These are phyloP conservation scores for Odontocolon sp. DNA, from an alignment of 2,888 invertebrate genomes.

Conservation along the genomic window DNA sequence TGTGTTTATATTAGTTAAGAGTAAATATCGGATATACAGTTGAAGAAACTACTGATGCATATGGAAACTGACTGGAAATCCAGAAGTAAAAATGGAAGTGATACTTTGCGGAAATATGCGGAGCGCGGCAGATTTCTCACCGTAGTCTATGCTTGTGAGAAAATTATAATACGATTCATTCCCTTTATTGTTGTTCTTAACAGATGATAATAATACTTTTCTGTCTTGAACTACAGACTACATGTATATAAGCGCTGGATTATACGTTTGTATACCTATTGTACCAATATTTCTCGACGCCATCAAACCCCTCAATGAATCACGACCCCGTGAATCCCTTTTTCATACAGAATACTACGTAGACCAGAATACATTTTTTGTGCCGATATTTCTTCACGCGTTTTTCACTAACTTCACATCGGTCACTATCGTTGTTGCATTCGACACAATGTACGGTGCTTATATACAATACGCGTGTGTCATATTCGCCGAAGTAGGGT, in stretches of 20 bases:
- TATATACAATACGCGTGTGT: conserved; percentile 45
- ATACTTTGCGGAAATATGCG: conserved; percentile 22
- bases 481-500: conserved; percentile 44
- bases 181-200: too few species aligned
- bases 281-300: conserved; percentile 33
- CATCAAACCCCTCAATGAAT: conserved; percentile 35
- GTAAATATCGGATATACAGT: conserved; percentile 2
- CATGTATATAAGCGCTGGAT: conserved; percentile 23
- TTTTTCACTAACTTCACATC: conserved; percentile 10
- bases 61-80: conserved; percentile 48
- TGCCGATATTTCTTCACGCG: conserved; percentile 39
- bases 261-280: conserved; percentile 25
- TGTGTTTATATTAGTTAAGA: background rate
- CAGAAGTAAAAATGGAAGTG: conserved; percentile 9
- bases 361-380: conserved; percentile 29
- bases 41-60: conserved; percentile 17
- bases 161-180: too few species aligned
- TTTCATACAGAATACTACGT: conserved; percentile 46
- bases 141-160: background rate
- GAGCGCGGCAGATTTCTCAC: conserved; percentile 20
- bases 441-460: conserved; percentile 43
- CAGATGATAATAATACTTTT: background rate
- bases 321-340: conserved; percentile 42
- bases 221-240: conserved; percentile 21
- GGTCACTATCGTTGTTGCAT: conserved; percentile 23